Percentiles rank a stretch among this genome's conserved stretches.
phyloP scores from a whole-genome alignment of 2,888 invertebrate genomes.

The Danaus chrysippus region DNA sequence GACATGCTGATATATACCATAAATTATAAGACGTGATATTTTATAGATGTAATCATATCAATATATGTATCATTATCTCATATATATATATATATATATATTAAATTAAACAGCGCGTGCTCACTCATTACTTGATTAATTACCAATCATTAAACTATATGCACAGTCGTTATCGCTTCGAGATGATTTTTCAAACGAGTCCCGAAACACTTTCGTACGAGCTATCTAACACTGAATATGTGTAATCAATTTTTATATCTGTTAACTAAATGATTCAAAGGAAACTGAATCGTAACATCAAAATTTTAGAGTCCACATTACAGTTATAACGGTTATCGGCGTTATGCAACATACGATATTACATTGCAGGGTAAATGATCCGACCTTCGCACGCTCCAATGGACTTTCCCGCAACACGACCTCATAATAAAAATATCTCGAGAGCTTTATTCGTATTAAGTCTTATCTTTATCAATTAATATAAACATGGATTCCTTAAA shows the following conservation, averaged over 20 bases:
- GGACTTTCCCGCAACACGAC: constrained; percentile 36
- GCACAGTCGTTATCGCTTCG: too few species aligned
- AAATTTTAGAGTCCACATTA: constrained; percentile 43
- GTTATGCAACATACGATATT: constrained; percentile 66
- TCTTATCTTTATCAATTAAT: neutral
- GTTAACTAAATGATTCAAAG: constrained; percentile 19
- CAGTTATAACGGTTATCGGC: constrained; percentile 47
- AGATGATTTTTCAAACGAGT: constrained; percentile 1
- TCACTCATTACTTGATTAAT: too few species aligned
- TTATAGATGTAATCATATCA: too few species aligned
- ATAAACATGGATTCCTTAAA: too few species aligned
- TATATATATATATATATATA: too few species aligned
- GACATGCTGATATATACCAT: too few species aligned
- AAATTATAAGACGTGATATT: too few species aligned
- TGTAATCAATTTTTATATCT: constrained; percentile 40
- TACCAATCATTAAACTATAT: too few species aligned
- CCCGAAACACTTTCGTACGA: constrained; percentile 50
- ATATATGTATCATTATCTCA: too few species aligned
- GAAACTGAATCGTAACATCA: constrained; percentile 40
- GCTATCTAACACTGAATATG: constrained; percentile 41
- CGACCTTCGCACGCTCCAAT: constrained; percentile 64
- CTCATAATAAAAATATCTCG: constrained; percentile 32
- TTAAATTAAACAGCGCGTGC: too few species aligned
- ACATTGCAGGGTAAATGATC: constrained; percentile 65
- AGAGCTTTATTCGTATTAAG: constrained; percentile 25